phyloP scores from a whole-genome alignment of 64 coral and sea anemone genomes.

The Hydrozoanthus tunicans region DNA sequence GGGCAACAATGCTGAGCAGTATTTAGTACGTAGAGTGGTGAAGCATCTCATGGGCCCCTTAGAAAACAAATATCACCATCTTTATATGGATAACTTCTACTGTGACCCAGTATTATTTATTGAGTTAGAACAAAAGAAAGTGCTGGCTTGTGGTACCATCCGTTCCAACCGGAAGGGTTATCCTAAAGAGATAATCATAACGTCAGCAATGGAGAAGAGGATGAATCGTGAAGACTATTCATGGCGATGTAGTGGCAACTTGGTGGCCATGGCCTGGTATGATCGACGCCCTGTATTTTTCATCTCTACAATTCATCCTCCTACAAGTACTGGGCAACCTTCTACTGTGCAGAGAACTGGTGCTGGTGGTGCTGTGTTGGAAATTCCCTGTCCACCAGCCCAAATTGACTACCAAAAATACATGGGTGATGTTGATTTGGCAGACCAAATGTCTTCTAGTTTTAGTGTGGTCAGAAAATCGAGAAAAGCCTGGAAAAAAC shows the following conservation, averaged over 20 bases:
- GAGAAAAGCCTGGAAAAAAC: too few relatives aligned
- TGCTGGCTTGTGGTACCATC: constrained; percentile 58
- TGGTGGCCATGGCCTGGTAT: neutral
- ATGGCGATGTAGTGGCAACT: neutral
- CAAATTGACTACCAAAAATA: neutral
- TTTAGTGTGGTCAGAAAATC: too few relatives aligned
- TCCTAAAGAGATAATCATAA: neutral
- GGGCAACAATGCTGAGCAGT: constrained; percentile 32
- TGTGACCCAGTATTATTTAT: constrained; percentile 54
- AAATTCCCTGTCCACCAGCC: neutral
- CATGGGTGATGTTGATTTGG: neutral
- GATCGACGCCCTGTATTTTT: neutral
- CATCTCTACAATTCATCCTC: neutral
- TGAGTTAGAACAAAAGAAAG: constrained; percentile 33
- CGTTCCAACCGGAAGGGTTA: constrained; percentile 35
- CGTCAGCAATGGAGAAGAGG: neutral
- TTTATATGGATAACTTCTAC: constrained; percentile 69
- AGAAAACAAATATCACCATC: constrained; percentile 55
- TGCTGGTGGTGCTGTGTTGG: neutral
- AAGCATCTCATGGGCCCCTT: constrained; percentile 22
- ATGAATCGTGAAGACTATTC: neutral
- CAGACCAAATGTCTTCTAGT: neutral
- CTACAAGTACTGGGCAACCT: neutral
- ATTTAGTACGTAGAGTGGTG: constrained; percentile 56
- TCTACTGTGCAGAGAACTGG: neutral